These are phyloP conservation scores for Triplophysa rosa DNA, from an alignment of 2,113 vertebrate species.

Conservation along the genomic window DNA sequence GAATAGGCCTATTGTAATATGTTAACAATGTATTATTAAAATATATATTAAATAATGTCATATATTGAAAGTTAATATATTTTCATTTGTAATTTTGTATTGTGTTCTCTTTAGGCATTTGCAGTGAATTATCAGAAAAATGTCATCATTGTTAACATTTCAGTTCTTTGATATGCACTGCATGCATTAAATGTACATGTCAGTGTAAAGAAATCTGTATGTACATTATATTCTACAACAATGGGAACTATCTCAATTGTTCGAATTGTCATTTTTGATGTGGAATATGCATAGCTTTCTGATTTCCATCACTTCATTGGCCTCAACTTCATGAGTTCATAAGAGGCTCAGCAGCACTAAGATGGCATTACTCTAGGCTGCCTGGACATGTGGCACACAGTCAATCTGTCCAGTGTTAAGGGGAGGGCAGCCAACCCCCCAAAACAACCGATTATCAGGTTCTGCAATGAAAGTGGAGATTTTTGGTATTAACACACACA, in stretches of 20 bases:
- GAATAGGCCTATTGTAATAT: no score
- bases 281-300: constrained; percentile 25
- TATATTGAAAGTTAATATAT: no score
- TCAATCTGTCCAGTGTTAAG: constrained; percentile 22
- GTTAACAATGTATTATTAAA: no score
- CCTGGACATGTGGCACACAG: constrained; percentile 40
- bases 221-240: not conserved
- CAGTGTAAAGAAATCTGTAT: no score
- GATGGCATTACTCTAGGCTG: constrained; percentile 40
- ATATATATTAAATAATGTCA: no score
- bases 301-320: constrained; percentile 29
- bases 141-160: no score
- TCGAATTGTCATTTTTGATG: not conserved
- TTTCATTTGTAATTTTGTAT: not conserved
- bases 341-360: constrained; percentile 43
- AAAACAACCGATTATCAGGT: constrained; percentile 23
- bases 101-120: not conserved
- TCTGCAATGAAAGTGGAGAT: not conserved
- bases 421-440: constrained; percentile 3
- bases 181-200: no score
- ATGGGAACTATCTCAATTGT: not conserved
- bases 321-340: constrained; percentile 35
- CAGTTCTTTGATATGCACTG: no score
- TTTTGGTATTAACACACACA: not conserved
- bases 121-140: no score